These are phyloP conservation scores for Platycercus adscitus DNA, from an alignment of 2,113 vertebrate genomes.

Conservation along the genomic window DNA sequence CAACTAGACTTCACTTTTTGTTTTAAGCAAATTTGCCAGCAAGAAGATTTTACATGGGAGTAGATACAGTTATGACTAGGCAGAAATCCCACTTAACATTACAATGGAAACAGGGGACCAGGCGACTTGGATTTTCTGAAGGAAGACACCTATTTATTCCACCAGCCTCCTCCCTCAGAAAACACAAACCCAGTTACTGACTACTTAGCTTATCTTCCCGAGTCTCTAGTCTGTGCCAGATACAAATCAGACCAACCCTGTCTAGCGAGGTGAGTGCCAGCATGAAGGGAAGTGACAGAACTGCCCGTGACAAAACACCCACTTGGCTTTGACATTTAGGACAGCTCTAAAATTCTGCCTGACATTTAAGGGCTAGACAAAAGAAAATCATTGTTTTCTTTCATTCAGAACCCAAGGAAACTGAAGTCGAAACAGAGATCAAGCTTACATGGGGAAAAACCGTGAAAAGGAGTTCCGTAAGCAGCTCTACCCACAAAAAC, in stretches of 20 bases:
- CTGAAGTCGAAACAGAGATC: neutral
- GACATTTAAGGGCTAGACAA: neutral
- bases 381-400: neutral
- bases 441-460: neutral
- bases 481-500: neutral
- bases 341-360: neutral
- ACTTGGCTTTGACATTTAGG: neutral
- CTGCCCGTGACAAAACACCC: neutral
- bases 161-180: neutral
- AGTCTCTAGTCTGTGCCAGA: neutral
- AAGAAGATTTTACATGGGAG: neutral
- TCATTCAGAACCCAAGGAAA: neutral
- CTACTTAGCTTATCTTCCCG: neutral
- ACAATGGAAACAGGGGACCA: neutral
- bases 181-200: neutral
- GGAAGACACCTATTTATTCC: neutral
- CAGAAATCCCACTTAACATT: neutral
- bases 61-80: neutral
- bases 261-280: neutral
- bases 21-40: neutral
- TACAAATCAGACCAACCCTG: neutral
- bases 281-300: neutral
- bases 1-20: neutral
- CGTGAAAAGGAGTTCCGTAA: neutral
- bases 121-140: neutral